A percentile compares a stretch with the other conserved stretches of the same genome.
Evolutionary conservation across 92 coral and sea anemone genomes (phyloP).

Genomic region (Palythoa heliodiscus): DNA sequence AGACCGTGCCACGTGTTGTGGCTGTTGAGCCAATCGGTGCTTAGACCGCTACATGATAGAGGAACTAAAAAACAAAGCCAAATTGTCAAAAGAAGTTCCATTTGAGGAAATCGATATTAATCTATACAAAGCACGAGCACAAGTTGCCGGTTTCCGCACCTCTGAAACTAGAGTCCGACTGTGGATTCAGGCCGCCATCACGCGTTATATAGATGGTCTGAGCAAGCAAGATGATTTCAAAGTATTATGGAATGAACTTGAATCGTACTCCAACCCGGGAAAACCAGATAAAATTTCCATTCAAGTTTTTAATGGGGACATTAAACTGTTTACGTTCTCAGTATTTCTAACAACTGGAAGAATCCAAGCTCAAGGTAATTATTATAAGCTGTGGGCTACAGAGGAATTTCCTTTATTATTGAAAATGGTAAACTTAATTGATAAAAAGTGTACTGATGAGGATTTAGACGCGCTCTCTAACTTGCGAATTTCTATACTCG

Average conservation of each 20-base stretch:
- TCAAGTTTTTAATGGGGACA: slow-evolving; percentile 16
- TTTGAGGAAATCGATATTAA: slow-evolving; percentile 31
- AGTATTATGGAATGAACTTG: slow-evolving; percentile 36
- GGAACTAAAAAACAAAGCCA: slow-evolving; percentile 28
- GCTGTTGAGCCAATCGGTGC: slow-evolving; percentile 10
- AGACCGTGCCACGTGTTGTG: slow-evolving; percentile 21
- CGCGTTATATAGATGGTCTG: slow-evolving; percentile 24
- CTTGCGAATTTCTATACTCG: background rate
- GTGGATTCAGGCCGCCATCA: slow-evolving; percentile 33
- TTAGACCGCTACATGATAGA: slow-evolving; percentile 34
- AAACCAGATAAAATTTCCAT: slow-evolving; percentile 25
- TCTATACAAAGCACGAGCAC: slow-evolving; percentile 33
- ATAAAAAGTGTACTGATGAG: background rate
- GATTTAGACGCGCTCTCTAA: slow-evolving; percentile 7
- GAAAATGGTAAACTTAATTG: slow-evolving; percentile 20
- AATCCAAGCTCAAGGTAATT: slow-evolving; percentile 40
- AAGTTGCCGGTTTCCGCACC: slow-evolving; percentile 34
- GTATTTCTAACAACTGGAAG: slow-evolving; percentile 34
- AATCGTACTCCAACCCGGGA: slow-evolving; percentile 26
- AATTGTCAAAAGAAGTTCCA: slow-evolving; percentile 32
- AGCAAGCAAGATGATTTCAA: slow-evolving; percentile 20
- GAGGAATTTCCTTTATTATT: slow-evolving; percentile 42
- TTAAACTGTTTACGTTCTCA: slow-evolving; percentile 17
- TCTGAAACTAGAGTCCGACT: slow-evolving; percentile 12
- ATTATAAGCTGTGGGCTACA: slow-evolving; percentile 30